These are phyloP conservation scores for Urosaurus nigricauda DNA, from an alignment of 2,797 vertebrate species.

Conservation along the genomic window DNA sequence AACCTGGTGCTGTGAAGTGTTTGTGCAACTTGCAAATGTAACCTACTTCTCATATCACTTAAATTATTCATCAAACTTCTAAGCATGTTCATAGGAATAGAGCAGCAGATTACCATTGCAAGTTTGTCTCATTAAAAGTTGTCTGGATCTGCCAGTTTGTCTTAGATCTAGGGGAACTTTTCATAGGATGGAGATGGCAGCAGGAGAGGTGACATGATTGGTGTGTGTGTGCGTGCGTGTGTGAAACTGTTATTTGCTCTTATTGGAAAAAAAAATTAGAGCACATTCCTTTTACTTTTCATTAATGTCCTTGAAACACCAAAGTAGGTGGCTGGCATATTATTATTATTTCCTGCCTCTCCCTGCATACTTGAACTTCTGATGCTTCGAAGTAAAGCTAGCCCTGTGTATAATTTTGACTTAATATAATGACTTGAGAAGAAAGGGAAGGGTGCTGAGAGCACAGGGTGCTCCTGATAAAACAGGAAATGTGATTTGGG, in stretches of 20 bases:
- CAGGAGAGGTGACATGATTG: too few species aligned
- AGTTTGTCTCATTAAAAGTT: conserved; percentile 22
- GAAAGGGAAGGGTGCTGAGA: not conserved
- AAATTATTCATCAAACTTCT: conserved; percentile 62
- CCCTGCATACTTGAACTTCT: not conserved
- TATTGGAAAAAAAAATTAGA: not conserved
- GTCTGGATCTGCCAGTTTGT: conserved; percentile 33
- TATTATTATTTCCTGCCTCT: too few species aligned
- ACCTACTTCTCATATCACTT: conserved; percentile 56
- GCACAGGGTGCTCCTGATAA: not conserved
- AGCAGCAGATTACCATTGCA: conserved; percentile 19
- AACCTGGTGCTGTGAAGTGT: conserved; percentile 29
- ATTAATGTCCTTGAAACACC: not conserved
- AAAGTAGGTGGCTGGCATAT: not conserved
- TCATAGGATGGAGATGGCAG: not conserved
- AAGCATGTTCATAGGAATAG: conserved; percentile 27
- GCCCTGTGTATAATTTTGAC: not conserved
- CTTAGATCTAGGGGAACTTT: conserved; percentile 21
- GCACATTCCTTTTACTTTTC: conserved; percentile 7
- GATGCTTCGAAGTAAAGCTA: not conserved
- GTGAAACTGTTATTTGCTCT: not conserved
- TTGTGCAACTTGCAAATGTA: conserved; percentile 62
- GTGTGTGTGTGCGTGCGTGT: not conserved
- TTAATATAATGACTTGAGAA: not conserved
- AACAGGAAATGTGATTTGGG: not conserved